phyloP scores from a whole-genome alignment of 2,113 vertebrate species.

The Pimephales promelas region DNA sequence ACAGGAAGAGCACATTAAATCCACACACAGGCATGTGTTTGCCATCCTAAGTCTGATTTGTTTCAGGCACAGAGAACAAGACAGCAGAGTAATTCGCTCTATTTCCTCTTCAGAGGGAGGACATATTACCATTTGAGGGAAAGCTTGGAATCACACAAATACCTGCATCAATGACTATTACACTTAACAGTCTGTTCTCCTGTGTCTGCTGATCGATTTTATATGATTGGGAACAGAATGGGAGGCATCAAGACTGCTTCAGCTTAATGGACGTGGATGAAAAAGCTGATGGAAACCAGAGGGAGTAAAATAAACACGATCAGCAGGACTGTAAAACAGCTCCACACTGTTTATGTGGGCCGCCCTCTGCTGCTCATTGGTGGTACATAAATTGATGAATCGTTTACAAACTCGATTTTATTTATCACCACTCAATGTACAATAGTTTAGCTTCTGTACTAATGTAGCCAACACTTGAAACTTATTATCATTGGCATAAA shows the following conservation, averaged over 20 bases:
- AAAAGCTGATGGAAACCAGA: slow-evolving; percentile 16
- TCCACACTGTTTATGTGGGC: background rate
- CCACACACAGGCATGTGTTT: slow-evolving; percentile 8
- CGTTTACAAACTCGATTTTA: background rate
- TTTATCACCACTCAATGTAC: background rate
- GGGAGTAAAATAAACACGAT: background rate
- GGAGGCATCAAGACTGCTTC: background rate
- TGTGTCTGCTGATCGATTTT: background rate
- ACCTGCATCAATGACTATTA: background rate
- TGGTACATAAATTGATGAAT: background rate
- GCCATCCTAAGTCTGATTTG: slow-evolving; percentile 32
- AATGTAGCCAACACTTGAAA: background rate
- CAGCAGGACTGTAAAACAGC: background rate
- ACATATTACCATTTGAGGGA: slow-evolving; percentile 3
- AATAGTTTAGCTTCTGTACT: background rate
- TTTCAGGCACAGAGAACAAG: slow-evolving; percentile 27
- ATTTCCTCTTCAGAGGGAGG: slow-evolving; percentile 22
- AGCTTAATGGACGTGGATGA: background rate
- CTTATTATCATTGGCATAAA: background rate
- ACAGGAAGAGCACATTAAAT: slow-evolving; percentile 37
- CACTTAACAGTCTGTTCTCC: background rate
- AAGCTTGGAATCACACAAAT: background rate
- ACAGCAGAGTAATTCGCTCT: slow-evolving; percentile 8
- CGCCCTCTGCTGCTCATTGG: slow-evolving; percentile 19
- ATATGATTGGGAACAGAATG: background rate